Conservation (phyloP, 2,797 vertebrate species). For the Iguana delicatissima region DNA sequence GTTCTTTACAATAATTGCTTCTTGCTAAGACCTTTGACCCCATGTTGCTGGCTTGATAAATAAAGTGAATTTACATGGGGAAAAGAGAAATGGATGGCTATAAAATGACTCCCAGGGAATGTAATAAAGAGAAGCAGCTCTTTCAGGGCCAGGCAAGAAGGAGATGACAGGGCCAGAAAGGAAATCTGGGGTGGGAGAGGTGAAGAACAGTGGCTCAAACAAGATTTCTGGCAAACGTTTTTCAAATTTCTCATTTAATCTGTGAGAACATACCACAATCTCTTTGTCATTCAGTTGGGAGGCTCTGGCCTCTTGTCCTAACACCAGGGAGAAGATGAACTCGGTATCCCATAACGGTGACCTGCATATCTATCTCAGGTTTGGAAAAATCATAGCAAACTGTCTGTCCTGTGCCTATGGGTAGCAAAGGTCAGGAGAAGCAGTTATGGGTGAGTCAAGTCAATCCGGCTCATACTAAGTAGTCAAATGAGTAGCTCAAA, state of each 20-base stretch:
- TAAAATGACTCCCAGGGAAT: conserved; percentile 68
- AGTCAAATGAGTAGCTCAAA: no score
- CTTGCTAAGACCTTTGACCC: conserved; percentile 62
- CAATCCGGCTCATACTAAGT: no score
- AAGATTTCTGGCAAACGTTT: conserved; percentile 69
- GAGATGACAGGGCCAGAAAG: conserved; percentile 67
- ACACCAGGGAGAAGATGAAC: conserved; percentile 17
- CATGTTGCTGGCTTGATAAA: conserved; percentile 47
- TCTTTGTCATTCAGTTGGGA: conserved; percentile 27
- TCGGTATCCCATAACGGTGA: not conserved
- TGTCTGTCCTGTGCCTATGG: not conserved
- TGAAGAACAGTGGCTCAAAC: conserved; percentile 38
- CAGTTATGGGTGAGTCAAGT: no score
- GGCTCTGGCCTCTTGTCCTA: conserved; percentile 54
- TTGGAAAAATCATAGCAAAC: not conserved
- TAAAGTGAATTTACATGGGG: conserved; percentile 74
- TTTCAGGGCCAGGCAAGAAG: conserved; percentile 66
- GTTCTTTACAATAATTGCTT: conserved; percentile 67
- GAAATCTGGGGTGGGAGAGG: conserved; percentile 60
- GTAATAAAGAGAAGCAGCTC: conserved; percentile 72
- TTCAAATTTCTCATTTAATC: conserved; percentile 64
- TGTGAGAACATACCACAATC: conserved; percentile 49
- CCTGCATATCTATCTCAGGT: no score
- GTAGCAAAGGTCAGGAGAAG: no score
- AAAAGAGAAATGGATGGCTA: conserved; percentile 53